phyloP scores from a whole-genome alignment of 1,140 invertebrate genomes.

The Lysiphlebus fabarum region DNA sequence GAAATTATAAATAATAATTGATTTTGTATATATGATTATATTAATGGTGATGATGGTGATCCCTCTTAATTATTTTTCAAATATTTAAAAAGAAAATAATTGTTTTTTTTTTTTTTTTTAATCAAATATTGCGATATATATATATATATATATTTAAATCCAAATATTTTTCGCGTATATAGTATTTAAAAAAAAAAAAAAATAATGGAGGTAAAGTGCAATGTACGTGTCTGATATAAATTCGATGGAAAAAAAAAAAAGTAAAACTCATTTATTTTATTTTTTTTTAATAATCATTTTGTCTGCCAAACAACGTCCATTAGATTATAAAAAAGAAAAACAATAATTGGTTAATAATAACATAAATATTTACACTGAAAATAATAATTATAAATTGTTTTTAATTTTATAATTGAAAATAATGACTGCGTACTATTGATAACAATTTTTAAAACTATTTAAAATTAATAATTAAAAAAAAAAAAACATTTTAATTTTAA shows the following conservation, averaged over 20 bases:
- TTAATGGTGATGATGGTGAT: constrained; percentile 41
- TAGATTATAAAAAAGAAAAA: constrained; percentile 19
- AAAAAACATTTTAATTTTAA: no score
- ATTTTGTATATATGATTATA: constrained; percentile 46
- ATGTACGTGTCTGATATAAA: constrained; percentile 14
- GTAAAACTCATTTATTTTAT: constrained; percentile 1
- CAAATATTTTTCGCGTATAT: constrained; percentile 28
- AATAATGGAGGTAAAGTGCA: constrained; percentile 35
- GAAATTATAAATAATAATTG: constrained; percentile 32
- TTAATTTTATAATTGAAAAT: background rate
- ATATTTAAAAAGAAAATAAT: constrained; percentile 39
- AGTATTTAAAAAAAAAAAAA: constrained; percentile 37
- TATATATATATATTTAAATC: constrained; percentile 1
- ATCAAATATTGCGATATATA: background rate
- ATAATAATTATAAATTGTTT: background rate
- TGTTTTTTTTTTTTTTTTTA: constrained; percentile 4
- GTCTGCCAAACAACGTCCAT: constrained; percentile 13
- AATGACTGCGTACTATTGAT: no score
- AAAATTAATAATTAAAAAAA: no score
- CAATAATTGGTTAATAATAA: background rate
- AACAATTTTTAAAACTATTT: no score
- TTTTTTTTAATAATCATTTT: constrained; percentile 14
- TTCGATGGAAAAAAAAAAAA: constrained; percentile 17
- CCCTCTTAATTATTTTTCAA: constrained; percentile 38
- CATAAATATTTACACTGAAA: background rate